A percentile compares a stretch with the other conserved stretches of the same genome.
Evolutionary conservation across 2,888 invertebrate genomes (phyloP).

Genomic region (Phortica magna): DNA sequence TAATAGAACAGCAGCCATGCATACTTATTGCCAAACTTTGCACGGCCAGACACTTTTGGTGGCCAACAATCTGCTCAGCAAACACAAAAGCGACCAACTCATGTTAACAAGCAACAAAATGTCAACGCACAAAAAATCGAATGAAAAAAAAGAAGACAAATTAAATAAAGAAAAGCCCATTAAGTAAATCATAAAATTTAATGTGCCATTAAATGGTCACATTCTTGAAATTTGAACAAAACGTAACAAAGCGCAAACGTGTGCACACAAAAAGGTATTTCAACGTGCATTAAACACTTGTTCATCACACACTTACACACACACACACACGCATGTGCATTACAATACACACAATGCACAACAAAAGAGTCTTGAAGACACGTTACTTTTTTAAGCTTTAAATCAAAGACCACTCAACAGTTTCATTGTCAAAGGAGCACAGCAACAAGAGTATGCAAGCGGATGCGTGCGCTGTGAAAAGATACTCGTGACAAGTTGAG

Average conservation of each 20-base stretch:
- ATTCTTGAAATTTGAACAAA: conserved; percentile 37
- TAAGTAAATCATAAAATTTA: conserved; percentile 56
- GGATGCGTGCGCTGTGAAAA: neutral
- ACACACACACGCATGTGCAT: neutral
- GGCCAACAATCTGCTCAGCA: conserved; percentile 37
- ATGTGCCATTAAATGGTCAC: conserved; percentile 60
- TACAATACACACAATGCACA: too few species aligned
- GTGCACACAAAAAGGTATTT: conserved; percentile 10
- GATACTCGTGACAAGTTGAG: neutral
- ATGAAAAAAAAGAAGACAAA: neutral
- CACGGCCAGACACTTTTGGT: conserved; percentile 48
- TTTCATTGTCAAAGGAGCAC: too few species aligned
- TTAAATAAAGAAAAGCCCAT: conserved; percentile 7
- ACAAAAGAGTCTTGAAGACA: too few species aligned
- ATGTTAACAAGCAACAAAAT: neutral
- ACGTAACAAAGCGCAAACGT: conserved; percentile 33
- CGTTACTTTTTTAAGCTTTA: too few species aligned
- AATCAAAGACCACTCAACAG: too few species aligned
- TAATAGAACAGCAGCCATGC: too few species aligned
- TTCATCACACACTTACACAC: neutral
- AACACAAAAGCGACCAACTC: conserved; percentile 35
- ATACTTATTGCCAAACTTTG: conserved; percentile 52
- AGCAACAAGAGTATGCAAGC: too few species aligned
- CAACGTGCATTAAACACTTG: neutral
- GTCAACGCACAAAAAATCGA: neutral